Conservation (phyloP, 2,113 vertebrate genomes). For the Passer domesticus region DNA sequence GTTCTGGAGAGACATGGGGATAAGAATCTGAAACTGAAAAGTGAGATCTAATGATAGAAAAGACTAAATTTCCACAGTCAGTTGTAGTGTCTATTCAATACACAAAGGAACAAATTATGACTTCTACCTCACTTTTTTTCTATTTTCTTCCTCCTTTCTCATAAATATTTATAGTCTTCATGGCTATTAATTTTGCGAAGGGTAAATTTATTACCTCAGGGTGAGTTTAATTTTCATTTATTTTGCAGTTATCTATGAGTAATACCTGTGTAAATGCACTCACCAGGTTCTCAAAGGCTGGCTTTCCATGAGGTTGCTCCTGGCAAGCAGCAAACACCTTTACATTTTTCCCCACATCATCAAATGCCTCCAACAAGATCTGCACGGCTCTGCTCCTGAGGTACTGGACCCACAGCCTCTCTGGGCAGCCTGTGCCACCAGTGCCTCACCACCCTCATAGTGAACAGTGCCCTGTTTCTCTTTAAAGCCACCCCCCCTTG, state of each 20-base stretch:
- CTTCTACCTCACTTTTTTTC: neutral
- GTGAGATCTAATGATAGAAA: neutral
- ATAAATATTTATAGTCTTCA: slow-evolving; percentile 11
- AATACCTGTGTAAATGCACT: neutral
- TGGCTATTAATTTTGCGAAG: slow-evolving; percentile 9
- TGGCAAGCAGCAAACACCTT: neutral
- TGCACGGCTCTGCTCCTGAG: neutral
- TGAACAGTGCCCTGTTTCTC: neutral
- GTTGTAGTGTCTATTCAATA: neutral
- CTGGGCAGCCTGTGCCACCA: neutral
- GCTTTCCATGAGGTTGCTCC: neutral
- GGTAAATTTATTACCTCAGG: neutral
- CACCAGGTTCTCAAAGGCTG: neutral
- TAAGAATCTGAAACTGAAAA: neutral
- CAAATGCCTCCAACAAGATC: neutral
- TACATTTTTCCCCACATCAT: neutral
- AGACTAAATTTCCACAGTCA: neutral
- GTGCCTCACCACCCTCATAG: neutral
- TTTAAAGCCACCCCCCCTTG: neutral
- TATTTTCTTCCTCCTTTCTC: neutral
- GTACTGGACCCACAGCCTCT: neutral
- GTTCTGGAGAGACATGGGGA: neutral
- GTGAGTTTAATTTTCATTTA: slow-evolving; percentile 6
- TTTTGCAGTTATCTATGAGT: neutral
- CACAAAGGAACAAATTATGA: neutral